Base-by-base conservation (phyloP, 2,797 vertebrate species). In the Trichosurus vulpecula region DNA sequence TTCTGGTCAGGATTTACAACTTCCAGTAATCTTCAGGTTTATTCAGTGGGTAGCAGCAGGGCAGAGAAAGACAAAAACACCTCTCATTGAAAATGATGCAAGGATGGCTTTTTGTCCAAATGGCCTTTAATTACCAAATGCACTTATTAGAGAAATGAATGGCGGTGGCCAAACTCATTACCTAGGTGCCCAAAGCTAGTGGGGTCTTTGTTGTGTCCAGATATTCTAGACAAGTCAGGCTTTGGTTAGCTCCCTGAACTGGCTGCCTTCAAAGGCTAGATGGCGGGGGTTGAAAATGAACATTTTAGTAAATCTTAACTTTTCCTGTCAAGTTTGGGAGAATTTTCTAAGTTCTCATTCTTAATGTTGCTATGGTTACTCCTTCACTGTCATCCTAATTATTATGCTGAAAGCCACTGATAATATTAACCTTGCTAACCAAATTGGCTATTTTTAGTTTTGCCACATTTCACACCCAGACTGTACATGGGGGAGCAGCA, bases 391-490 rank as follows among this genome's bases (percentile, higher is more conserved):
- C 96, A 91, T 91, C 92, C 96, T 95, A 56, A 95, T 90, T 53
- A 27, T 29, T 95, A 93, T 94, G 93, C 66, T 92, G 92, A 96
- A 94, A 96, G 87, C 93, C 91, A 61, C 19, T 90, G 96, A 95
- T 92, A 89, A 87, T 61, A 13, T 81, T 95, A 94, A 93, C 93
- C 94, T 94, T 66, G 0, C 22, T 54, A 91, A 92, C 93, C 93
- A 94, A 90, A 93, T 74, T 27, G 54, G 92, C 87, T 97, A 95
- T 97, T 96, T 96, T 97, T 94, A 96, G 94, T 90, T 47, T 93
- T 58, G 57, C 92, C 41, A 0, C 31, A 54, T 89, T 93, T 94
- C 92, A 96, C 87, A 51, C 52, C 0, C 52, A 94, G 53, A 92
- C 54, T 93, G 90, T 94, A 52, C 3, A 6, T 95, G 94, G 92